These are phyloP conservation scores for Dolichopus griseipennis DNA, from an alignment of 2,888 invertebrate species.

Conservation along the genomic window DNA sequence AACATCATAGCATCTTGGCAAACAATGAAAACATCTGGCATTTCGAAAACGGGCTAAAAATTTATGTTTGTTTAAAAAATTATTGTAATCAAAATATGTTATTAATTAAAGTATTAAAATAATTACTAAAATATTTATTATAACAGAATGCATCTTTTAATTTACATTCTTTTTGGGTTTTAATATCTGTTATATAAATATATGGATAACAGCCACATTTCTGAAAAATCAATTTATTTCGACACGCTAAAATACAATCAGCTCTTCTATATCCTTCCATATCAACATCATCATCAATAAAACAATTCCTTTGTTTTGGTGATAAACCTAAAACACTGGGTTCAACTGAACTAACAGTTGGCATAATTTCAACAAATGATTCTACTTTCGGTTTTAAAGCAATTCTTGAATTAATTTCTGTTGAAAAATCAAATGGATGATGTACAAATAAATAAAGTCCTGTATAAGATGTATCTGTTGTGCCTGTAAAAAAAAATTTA, in stretches of 20 bases:
- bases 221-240: slow-evolving; percentile 32
- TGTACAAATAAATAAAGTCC: slow-evolving; percentile 39
- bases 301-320: slow-evolving; percentile 36
- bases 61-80: background rate
- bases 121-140: slow-evolving; percentile 33
- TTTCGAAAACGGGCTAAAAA: slow-evolving; percentile 35
- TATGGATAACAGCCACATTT: slow-evolving; percentile 40
- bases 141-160: slow-evolving; percentile 37
- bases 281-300: slow-evolving; percentile 35
- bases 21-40: slow-evolving; percentile 36
- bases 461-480: slow-evolving; percentile 23
- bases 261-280: slow-evolving; percentile 37
- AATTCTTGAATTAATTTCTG: slow-evolving; percentile 36
- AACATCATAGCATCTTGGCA: slow-evolving; percentile 42
- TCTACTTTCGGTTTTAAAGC: slow-evolving; percentile 37
- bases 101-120: too few species aligned
- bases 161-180: slow-evolving; percentile 31
- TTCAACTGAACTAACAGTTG: slow-evolving; percentile 37
- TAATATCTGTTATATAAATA: slow-evolving; percentile 29
- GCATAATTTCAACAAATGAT: slow-evolving; percentile 39
- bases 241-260: slow-evolving; percentile 36
- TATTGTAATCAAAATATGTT: slow-evolving; percentile 4
- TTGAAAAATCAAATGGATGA: slow-evolving; percentile 41
- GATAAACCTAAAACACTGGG: slow-evolving; percentile 37
- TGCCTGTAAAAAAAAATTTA: too few species aligned